phyloP scores from a whole-genome alignment of 2,797 vertebrate species.

The Australoheros facetus region DNA sequence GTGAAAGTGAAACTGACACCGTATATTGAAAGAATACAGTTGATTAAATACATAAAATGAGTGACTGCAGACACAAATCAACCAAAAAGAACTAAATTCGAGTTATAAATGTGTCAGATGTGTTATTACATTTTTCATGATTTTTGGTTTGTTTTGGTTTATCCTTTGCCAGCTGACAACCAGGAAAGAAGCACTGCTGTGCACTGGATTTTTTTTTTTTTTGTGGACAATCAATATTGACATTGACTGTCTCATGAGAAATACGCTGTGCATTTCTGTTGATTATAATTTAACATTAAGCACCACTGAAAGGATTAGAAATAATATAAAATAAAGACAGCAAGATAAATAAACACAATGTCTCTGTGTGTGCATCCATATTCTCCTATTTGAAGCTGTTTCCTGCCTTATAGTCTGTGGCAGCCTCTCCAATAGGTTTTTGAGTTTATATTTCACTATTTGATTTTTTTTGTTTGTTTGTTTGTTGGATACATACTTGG shows the following conservation, averaged over 20 bases:
- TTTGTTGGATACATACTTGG: background rate
- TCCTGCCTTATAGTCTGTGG: background rate
- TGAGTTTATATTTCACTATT: background rate
- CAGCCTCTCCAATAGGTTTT: background rate
- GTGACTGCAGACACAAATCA: conserved; percentile 7
- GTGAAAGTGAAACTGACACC: conserved; percentile 33
- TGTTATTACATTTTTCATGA: background rate
- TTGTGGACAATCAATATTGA: conserved; percentile 21
- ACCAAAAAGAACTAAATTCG: background rate
- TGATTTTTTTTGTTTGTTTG: background rate
- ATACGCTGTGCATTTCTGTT: conserved; percentile 2
- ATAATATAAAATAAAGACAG: conserved; percentile 19
- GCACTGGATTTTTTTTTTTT: background rate
- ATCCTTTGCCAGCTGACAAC: background rate
- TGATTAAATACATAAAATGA: conserved; percentile 20
- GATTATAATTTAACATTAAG: conserved; percentile 25
- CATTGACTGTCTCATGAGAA: conserved; percentile 38
- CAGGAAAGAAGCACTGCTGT: background rate
- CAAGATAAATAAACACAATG: background rate
- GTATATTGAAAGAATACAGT: background rate
- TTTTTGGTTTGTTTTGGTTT: background rate
- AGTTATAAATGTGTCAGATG: background rate
- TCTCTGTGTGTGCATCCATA: background rate
- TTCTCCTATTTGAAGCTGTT: background rate
- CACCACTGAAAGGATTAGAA: conserved; percentile 14